Conservation (phyloP, 2,888 invertebrate genomes). For the Eulithis testata region DNA sequence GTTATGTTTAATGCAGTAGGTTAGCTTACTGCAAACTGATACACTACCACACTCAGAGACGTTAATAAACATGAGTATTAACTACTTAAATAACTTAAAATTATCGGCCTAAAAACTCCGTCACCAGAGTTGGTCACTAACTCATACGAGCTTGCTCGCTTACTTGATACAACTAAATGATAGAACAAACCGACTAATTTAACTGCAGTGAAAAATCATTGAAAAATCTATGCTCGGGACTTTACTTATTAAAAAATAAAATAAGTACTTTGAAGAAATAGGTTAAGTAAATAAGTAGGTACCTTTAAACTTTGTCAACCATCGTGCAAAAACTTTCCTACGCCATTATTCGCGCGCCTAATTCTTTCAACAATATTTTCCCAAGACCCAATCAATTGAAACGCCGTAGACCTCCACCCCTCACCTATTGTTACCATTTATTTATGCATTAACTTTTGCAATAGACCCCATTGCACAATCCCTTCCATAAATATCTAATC, state of each 20-base stretch:
- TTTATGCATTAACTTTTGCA: slow-evolving; percentile 81
- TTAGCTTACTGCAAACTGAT: slow-evolving; percentile 2
- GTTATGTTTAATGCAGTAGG: slow-evolving; percentile 11
- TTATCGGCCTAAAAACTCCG: too few relatives aligned
- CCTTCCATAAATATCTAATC: slow-evolving; percentile 61
- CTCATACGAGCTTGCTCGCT: too few relatives aligned
- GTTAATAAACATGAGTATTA: too few relatives aligned
- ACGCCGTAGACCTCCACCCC: slow-evolving; percentile 38
- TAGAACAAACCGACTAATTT: too few relatives aligned
- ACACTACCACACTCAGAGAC: not conserved
- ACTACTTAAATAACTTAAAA: too few relatives aligned
- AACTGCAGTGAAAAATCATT: too few relatives aligned
- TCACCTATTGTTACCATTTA: slow-evolving; percentile 76
- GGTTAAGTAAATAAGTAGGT: too few relatives aligned
- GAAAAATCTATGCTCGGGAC: too few relatives aligned
- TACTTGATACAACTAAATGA: too few relatives aligned
- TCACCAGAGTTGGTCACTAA: too few relatives aligned
- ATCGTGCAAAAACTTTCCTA: not conserved
- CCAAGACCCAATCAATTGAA: slow-evolving; percentile 30
- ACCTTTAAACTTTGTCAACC: not conserved
- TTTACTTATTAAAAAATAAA: too few relatives aligned
- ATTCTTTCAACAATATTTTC: slow-evolving; percentile 35
- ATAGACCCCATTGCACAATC: slow-evolving; percentile 69
- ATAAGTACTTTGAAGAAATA: too few relatives aligned
- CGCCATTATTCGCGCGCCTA: slow-evolving; percentile 2